phyloP scores from a whole-genome alignment of 2,113 vertebrate species.

The Cygnus atratus region DNA sequence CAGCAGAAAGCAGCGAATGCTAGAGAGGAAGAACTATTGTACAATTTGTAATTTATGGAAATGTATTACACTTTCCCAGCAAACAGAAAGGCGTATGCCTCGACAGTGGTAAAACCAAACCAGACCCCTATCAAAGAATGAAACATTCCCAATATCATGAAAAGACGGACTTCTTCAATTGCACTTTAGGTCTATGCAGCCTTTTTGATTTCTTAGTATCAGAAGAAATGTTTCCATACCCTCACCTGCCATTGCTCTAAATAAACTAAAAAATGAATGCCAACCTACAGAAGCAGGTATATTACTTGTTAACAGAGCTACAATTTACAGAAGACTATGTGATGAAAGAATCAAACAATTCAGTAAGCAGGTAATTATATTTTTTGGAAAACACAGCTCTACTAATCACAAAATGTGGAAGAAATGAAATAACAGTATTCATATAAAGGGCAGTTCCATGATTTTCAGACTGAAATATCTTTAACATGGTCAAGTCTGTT shows the following conservation, averaged over 20 bases:
- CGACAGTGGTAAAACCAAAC: not conserved
- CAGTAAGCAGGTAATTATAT: not conserved
- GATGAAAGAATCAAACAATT: not conserved
- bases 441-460: not conserved
- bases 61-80: not conserved
- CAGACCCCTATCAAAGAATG: not conserved
- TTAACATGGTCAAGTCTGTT: not conserved
- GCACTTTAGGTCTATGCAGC: fast-evolving
- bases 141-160: not conserved
- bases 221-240: not conserved
- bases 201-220: not conserved
- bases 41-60: not conserved
- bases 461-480: not conserved
- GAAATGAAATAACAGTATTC: not conserved
- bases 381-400: not conserved
- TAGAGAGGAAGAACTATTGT: not conserved
- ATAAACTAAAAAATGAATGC: not conserved
- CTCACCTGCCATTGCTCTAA: not conserved
- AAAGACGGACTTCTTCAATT: not conserved
- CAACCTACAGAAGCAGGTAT: not conserved
- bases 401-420: not conserved
- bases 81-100: not conserved
- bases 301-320: not conserved
- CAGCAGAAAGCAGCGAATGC: not conserved
- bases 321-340: not conserved